Base-by-base conservation (phyloP, 2,888 invertebrate genomes). In the Galeruca laticollis region DNA sequence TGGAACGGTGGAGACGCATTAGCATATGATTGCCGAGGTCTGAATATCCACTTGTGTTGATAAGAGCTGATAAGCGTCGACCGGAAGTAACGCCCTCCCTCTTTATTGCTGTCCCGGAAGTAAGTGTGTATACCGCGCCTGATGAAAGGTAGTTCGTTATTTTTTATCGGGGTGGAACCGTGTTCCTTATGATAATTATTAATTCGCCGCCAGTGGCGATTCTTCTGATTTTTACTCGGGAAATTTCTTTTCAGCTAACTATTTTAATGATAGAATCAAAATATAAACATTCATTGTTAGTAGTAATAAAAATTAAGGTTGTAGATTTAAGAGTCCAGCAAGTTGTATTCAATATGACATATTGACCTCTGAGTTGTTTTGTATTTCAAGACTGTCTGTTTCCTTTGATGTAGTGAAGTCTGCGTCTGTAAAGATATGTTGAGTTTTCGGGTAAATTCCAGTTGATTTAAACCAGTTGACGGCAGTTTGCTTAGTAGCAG, bases 11-110 rank as follows among this genome's bases (percentile, higher is more conserved):
- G 75, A 72, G 76, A 75, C 75, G 78, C 78, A 82, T 82, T 82
- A 82, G 81, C 83, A 83, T 82, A 82, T 81, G 82, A 83, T 82
- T 83, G 82, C 81, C 76, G 78, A 77, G 78, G 80, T 80, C 77
- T 75, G 81, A 80, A 81, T 82, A 81, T 81, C 81, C 79, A 81
- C 80, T 80, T 80, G 79, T 78, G 77, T 75, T 77, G 82, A 82
- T 81, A 80, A 82, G 79, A 80, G 78, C 78, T 79, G 82, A 82
- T 82, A 81, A 81, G 80, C 78, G 76, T 79, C 76, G 60, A 64
- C 75, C 76, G 81, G 81, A 81, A 81, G 80, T 78, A 74, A 79
- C 81, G 80, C 80, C 74, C 79, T 77, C 79, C 78, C 79, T 77
- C 78, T 79, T 80, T 80, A 79, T 80, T 79, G 81, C 79, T 76